Percentiles rank a stretch among this genome's conserved stretches.
These are phyloP conservation scores for Escarpia spicata DNA, from an alignment of 2,888 invertebrate species.

Conservation along the genomic window DNA sequence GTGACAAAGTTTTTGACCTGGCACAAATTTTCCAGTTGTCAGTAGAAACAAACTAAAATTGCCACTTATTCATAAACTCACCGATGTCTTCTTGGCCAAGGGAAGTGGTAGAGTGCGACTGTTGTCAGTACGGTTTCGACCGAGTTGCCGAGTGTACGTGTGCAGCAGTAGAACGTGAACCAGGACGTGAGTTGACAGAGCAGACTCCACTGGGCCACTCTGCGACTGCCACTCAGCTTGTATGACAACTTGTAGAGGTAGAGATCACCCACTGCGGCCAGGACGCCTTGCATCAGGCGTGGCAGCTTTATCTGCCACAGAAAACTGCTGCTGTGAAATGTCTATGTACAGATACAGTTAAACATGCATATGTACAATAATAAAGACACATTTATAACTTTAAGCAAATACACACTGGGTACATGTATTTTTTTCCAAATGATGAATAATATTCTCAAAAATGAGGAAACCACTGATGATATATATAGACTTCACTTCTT, in stretches of 20 bases:
- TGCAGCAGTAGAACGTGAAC: conserved; percentile 91
- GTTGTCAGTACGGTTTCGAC: conserved; percentile 84
- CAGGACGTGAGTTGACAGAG: conserved; percentile 81
- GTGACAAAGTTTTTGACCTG: too few species aligned
- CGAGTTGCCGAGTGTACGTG: conserved; percentile 88
- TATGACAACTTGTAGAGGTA: conserved; percentile 70
- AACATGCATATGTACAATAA: not conserved
- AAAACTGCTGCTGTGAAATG: conserved; percentile 24
- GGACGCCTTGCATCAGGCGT: conserved; percentile 80
- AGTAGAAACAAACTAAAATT: not conserved
- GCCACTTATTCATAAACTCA: not conserved
- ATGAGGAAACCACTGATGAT: not conserved
- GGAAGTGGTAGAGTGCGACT: conserved; percentile 79
- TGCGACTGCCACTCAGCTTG: conserved; percentile 63
- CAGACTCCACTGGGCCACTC: conserved; percentile 75
- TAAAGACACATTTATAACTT: not conserved
- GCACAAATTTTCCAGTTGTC: too few species aligned
- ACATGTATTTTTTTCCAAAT: not conserved
- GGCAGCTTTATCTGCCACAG: conserved; percentile 76
- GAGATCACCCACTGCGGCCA: conserved; percentile 83
- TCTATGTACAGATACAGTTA: not conserved
- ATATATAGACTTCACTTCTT: too few species aligned
- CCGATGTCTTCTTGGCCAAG: conserved; percentile 54
- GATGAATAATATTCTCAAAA: not conserved
- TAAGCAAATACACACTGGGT: not conserved